Conservation (phyloP, 2,888 invertebrate species). For the Drosophila kambysellisi region DNA sequence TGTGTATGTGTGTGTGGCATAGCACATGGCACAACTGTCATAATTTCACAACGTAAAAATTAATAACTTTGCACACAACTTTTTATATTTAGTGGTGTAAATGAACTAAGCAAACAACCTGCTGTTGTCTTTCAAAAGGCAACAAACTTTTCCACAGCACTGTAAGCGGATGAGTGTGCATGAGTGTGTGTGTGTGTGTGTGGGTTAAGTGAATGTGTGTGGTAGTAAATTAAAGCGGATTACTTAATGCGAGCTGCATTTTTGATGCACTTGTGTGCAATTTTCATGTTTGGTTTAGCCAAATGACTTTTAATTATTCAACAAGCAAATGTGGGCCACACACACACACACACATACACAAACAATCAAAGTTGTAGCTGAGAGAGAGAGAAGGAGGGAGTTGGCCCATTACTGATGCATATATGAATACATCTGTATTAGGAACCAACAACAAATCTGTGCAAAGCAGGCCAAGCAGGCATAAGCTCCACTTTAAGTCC, state of each 20-base stretch:
- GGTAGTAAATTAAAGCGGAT: constrained; percentile 69
- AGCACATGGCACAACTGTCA: constrained; percentile 37
- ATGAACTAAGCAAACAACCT: constrained; percentile 42
- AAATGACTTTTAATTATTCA: constrained; percentile 59
- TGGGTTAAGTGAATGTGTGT: constrained; percentile 5
- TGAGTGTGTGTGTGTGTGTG: neutral
- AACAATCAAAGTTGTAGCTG: neutral
- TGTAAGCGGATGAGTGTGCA: constrained; percentile 31
- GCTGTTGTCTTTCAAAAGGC: constrained; percentile 34
- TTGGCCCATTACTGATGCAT: neutral
- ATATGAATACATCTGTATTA: neutral
- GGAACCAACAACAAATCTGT: constrained; percentile 35
- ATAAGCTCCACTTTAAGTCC: constrained; percentile 66
- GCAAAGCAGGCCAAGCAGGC: constrained; percentile 6
- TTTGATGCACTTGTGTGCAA: constrained; percentile 43
- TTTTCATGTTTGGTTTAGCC: constrained; percentile 47
- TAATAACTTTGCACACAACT: constrained; percentile 57
- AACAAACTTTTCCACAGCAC: constrained; percentile 43
- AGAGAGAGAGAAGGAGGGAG: neutral
- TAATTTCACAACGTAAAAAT: constrained; percentile 56
- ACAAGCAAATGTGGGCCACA: constrained; percentile 27
- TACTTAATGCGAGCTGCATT: constrained; percentile 65
- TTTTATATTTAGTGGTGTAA: constrained; percentile 57
- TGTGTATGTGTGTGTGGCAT: constrained; percentile 1
- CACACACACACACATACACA: neutral